Percentiles rank a stretch among this genome's conserved stretches.
phyloP scores from a whole-genome alignment of 2,113 vertebrate species.

The Cynoglossus semilaevis region DNA sequence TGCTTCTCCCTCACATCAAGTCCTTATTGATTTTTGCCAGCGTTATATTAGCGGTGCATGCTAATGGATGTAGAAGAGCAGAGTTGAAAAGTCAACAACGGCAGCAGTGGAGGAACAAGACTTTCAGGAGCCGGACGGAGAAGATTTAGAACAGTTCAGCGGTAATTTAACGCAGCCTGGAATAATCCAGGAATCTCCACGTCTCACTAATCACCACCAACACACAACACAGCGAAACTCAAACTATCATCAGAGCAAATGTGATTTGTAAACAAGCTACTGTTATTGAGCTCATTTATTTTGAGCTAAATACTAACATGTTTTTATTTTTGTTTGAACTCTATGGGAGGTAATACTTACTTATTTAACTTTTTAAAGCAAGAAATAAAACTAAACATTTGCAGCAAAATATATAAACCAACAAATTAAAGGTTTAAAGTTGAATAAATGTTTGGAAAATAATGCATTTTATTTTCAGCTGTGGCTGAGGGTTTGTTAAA shows the following conservation, averaged over 20 bases:
- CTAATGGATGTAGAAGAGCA: background rate
- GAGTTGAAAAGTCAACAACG: background rate
- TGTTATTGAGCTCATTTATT: background rate
- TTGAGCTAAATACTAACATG: no score
- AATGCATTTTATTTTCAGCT: no score
- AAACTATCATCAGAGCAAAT: background rate
- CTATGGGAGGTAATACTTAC: no score
- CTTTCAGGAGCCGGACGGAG: background rate
- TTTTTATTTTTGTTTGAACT: no score
- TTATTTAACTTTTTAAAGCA: no score
- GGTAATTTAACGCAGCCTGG: background rate
- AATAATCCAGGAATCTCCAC: conserved; percentile 1
- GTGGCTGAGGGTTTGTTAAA: no score
- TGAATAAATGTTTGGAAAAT: no score
- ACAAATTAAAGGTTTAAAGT: no score
- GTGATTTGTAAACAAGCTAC: background rate
- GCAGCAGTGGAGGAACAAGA: background rate
- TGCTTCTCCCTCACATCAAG: conserved; percentile 2
- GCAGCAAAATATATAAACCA: no score
- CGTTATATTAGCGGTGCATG: background rate
- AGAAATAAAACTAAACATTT: no score
- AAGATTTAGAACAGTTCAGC: background rate
- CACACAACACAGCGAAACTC: background rate
- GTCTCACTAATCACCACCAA: conserved; percentile 17
- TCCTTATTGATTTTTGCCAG: background rate